phyloP scores from a whole-genome alignment of 2,888 invertebrate genomes.

The Stenodera caucasica region DNA sequence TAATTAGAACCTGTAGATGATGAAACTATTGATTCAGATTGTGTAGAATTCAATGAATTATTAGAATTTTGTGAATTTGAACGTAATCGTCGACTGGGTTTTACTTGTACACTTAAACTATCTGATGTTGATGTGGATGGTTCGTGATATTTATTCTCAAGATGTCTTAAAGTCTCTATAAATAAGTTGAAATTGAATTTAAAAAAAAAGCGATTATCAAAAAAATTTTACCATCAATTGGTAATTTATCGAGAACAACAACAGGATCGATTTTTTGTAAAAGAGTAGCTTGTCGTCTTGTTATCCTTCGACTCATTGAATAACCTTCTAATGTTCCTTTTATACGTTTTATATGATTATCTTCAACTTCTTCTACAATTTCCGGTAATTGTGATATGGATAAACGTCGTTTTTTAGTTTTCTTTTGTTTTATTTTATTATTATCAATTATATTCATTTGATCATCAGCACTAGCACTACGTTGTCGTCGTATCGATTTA shows the following conservation, averaged over 20 bases:
- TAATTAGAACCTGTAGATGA: slow-evolving; percentile 1
- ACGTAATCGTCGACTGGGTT: slow-evolving; percentile 1
- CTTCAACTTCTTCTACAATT: slow-evolving; percentile 7
- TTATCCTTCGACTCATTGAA: slow-evolving; percentile 21
- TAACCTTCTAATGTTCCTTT: slow-evolving; percentile 20
- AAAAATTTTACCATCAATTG: not conserved
- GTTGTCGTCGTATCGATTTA: slow-evolving; percentile 2
- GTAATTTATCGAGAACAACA: slow-evolving; percentile 6
- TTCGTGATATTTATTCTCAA: not conserved
- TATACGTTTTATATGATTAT: not conserved
- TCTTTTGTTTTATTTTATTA: not conserved
- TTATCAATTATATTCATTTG: not conserved
- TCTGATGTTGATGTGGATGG: not conserved
- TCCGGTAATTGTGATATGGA: slow-evolving; percentile 2
- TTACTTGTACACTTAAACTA: not conserved
- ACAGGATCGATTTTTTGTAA: slow-evolving; percentile 3
- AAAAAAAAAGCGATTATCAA: not conserved
- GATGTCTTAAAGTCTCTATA: not conserved
- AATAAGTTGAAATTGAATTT: not conserved
- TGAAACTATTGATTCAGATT: not conserved
- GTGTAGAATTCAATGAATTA: not conserved
- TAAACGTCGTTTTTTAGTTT: not conserved
- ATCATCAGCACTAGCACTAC: slow-evolving; percentile 22
- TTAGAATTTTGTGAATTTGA: slow-evolving; percentile 1
- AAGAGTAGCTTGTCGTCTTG: not conserved